These are phyloP conservation scores for Notarius quadriscutis DNA, from an alignment of 2,113 vertebrate genomes.

Conservation along the genomic window DNA sequence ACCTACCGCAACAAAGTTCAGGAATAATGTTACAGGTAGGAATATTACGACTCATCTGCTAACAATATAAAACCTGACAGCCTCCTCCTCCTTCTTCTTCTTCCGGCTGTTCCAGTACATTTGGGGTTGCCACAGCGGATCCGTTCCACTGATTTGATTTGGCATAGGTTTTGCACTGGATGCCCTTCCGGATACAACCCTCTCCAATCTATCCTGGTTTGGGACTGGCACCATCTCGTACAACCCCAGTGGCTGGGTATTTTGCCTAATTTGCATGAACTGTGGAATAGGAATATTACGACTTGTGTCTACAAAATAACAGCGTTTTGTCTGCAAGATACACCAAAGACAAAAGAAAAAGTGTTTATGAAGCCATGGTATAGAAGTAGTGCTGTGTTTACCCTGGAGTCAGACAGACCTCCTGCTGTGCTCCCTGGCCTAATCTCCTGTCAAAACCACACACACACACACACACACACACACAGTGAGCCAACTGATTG, in stretches of 20 bases:
- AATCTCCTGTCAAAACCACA: constrained; percentile 15
- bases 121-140: too few relatives aligned
- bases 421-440: constrained; percentile 13
- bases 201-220: too few relatives aligned
- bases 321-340: neutral
- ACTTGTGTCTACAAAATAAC: neutral
- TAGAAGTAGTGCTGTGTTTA: neutral
- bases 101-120: too few relatives aligned
- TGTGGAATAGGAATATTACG: too few relatives aligned
- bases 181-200: too few relatives aligned
- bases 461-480: neutral
- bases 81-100: too few relatives aligned
- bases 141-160: too few relatives aligned
- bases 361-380: neutral
- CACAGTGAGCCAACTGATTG: neutral
- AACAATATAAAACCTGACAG: neutral
- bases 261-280: too few relatives aligned
- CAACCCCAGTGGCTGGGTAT: too few relatives aligned
- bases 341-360: neutral
- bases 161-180: too few relatives aligned
- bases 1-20: neutral
- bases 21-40: neutral
- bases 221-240: too few relatives aligned
- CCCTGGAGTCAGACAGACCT: constrained; percentile 13
- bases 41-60: neutral